A percentile compares a stretch with the other conserved stretches of the same genome.
Evolutionary conservation across 92 coral and sea anemone genomes (phyloP).

Genomic region (Porites cylindrica): DNA sequence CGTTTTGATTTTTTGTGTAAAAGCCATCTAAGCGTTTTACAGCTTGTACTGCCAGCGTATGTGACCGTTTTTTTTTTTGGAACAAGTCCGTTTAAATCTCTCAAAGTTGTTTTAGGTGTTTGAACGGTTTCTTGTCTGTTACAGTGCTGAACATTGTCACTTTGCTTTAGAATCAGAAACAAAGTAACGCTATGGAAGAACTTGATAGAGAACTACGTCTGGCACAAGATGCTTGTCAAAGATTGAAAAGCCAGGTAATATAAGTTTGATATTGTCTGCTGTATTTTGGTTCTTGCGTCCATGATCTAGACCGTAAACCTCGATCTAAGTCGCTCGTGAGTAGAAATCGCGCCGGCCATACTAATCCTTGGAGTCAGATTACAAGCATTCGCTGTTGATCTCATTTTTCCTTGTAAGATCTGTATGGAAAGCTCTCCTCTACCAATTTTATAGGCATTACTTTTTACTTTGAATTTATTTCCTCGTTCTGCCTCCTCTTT

Average conservation of each 20-base stretch:
- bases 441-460: no score
- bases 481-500: no score
- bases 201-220: constrained; percentile 82
- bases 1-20: neutral
- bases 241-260: constrained; percentile 94
- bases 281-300: neutral
- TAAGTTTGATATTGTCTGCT: neutral
- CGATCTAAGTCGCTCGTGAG: no score
- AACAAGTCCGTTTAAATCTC: neutral
- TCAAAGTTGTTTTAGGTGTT: neutral
- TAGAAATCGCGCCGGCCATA: no score
- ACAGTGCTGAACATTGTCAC: neutral
- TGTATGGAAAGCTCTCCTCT: no score
- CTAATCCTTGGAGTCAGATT: no score
- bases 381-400: no score
- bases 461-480: no score
- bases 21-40: neutral
- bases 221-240: constrained; percentile 90
- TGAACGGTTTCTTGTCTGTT: neutral
- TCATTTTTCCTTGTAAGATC: no score
- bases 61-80: neutral
- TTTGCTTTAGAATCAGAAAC: constrained; percentile 75
- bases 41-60: neutral
- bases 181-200: constrained; percentile 91
- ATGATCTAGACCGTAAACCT: neutral